Percentiles rank a stretch among this genome's conserved stretches.
phyloP scores from a whole-genome alignment of 1,140 invertebrate species.

The Trichonephila clavata region DNA sequence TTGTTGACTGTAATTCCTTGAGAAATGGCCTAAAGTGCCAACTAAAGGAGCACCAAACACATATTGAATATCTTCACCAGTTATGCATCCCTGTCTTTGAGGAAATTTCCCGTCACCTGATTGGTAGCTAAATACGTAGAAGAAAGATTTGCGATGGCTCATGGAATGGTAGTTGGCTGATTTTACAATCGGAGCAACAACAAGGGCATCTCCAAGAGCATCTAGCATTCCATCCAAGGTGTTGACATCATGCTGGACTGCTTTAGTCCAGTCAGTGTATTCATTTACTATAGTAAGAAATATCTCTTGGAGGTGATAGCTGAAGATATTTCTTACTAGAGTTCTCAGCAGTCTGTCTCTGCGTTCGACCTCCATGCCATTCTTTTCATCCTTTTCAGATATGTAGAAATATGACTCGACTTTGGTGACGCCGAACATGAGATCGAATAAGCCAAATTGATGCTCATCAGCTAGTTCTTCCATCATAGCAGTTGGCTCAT shows the following conservation, averaged over 20 bases:
- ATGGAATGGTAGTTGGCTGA: slow-evolving; percentile 90
- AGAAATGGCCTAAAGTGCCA: slow-evolving; percentile 90
- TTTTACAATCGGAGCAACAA: slow-evolving; percentile 94
- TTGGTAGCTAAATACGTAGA: slow-evolving; percentile 93
- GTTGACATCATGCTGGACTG: slow-evolving; percentile 94
- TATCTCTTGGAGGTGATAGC: slow-evolving; percentile 96
- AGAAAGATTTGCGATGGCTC: slow-evolving; percentile 89
- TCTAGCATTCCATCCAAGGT: slow-evolving; percentile 87
- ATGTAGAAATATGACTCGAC: slow-evolving; percentile 83
- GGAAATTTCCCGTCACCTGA: slow-evolving; percentile 90
- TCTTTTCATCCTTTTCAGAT: slow-evolving; percentile 94
- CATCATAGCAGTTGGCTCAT: slow-evolving; percentile 80
- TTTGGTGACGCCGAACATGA: slow-evolving; percentile 94
- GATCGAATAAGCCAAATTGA: slow-evolving; percentile 93
- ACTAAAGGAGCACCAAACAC: slow-evolving; percentile 91
- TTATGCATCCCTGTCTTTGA: slow-evolving; percentile 91
- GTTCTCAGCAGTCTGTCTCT: slow-evolving; percentile 95
- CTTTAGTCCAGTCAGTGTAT: slow-evolving; percentile 97
- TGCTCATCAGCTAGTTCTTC: slow-evolving; percentile 76
- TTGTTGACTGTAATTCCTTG: slow-evolving; percentile 92
- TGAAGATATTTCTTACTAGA: slow-evolving; percentile 87
- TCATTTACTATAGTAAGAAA: slow-evolving; percentile 98
- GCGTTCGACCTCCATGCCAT: slow-evolving; percentile 94
- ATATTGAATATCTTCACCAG: slow-evolving; percentile 95
- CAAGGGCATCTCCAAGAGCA: slow-evolving; percentile 77